Evolutionary conservation across 2,113 vertebrate species (phyloP).

Genomic region (Poeciliopsis retropinna): DNA sequence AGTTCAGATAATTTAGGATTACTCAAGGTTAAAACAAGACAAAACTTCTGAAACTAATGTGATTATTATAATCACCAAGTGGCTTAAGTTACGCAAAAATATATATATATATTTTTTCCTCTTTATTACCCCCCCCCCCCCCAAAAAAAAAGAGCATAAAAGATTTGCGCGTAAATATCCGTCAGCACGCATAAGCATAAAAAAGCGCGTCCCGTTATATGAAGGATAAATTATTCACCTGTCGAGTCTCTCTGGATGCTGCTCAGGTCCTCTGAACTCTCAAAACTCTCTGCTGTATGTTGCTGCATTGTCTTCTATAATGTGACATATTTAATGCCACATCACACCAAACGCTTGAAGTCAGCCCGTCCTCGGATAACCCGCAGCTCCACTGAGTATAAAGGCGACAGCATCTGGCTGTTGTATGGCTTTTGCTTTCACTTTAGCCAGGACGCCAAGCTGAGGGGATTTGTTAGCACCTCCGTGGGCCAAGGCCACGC

Average conservation of each 20-base stretch:
- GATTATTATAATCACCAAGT: neutral
- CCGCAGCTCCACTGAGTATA: accelerated
- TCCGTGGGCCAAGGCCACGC: neutral
- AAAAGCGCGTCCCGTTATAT: neutral
- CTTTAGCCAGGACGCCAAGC: neutral
- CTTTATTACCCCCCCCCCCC: no score
- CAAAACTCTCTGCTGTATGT: neutral
- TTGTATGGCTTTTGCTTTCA: constrained; percentile 37
- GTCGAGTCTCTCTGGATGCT: neutral
- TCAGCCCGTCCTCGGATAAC: neutral
- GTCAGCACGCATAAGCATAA: no score
- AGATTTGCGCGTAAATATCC: no score
- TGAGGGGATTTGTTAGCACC: accelerated
- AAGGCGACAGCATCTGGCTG: accelerated
- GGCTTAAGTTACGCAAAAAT: no score
- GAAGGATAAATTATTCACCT: neutral
- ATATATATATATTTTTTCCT: no score
- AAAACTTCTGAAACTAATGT: neutral
- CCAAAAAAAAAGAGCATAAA: no score
- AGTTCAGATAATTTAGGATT: neutral
- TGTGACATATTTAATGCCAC: neutral
- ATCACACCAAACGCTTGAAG: neutral
- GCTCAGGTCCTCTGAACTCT: neutral
- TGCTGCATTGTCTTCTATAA: neutral
- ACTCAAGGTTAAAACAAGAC: neutral